These are phyloP conservation scores for Napeogenes inachia DNA, from an alignment of 2,888 invertebrate species.

Conservation along the genomic window DNA sequence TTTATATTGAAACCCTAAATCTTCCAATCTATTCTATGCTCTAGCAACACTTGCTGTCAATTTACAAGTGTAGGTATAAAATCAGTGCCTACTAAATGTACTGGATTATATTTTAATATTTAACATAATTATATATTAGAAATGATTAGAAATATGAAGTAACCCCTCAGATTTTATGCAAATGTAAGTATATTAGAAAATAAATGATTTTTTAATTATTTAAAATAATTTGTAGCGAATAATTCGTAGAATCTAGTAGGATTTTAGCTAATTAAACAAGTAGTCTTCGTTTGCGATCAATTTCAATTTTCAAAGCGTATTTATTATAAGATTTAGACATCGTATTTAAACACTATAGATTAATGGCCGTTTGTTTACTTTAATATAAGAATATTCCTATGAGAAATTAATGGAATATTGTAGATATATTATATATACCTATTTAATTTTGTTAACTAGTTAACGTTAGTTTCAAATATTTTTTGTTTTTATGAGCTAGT, in stretches of 20 bases:
- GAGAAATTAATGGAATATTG: too few relatives aligned
- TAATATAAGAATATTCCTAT: too few relatives aligned
- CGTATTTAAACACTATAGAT: too few relatives aligned
- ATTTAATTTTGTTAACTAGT: too few relatives aligned
- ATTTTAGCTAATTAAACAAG: slow-evolving; percentile 5
- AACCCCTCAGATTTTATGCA: slow-evolving; percentile 22
- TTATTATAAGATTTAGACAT: background rate
- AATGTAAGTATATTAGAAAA: slow-evolving; percentile 24
- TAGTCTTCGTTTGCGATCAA: background rate
- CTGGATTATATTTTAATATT: slow-evolving; percentile 17
- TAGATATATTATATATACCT: too few relatives aligned
- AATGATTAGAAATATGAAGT: slow-evolving; percentile 23
- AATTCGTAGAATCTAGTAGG: slow-evolving; percentile 4
- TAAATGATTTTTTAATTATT: background rate
- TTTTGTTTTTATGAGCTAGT: too few relatives aligned
- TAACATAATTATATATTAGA: slow-evolving; percentile 20
- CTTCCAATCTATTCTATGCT: too few relatives aligned
- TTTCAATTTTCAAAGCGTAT: background rate
- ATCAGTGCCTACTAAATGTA: slow-evolving; percentile 12
- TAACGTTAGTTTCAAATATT: too few relatives aligned
- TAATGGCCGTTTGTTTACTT: too few relatives aligned
- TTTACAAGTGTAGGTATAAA: slow-evolving; percentile 14
- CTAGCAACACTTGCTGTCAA: slow-evolving; percentile 15
- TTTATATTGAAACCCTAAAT: background rate
- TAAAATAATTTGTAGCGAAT: background rate